Conservation (phyloP, 1,140 invertebrate genomes). For the Neodiprion lecontei region DNA sequence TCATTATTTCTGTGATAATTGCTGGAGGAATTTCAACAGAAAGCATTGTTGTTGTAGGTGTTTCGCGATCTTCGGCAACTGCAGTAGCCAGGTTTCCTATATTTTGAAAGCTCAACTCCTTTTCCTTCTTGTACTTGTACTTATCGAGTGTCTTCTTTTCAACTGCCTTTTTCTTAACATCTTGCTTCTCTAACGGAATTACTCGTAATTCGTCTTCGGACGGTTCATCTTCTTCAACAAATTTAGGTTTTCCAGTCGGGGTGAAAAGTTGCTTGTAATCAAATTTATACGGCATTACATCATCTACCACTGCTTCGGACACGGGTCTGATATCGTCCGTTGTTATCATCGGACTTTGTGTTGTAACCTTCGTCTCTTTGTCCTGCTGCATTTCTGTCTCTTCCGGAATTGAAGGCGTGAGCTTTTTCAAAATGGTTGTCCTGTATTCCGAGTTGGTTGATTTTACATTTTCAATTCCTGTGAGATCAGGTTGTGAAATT, state of each 20-base stretch:
- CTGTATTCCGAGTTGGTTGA: too few relatives aligned
- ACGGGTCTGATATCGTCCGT: conserved; percentile 52
- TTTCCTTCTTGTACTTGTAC: conserved; percentile 41
- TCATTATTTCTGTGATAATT: conserved; percentile 1
- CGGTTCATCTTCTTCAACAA: conserved; percentile 31
- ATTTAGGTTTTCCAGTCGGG: conserved; percentile 31
- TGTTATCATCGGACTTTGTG: conserved; percentile 14
- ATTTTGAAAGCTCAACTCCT: conserved; percentile 35
- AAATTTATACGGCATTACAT: conserved; percentile 42
- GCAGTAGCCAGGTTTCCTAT: conserved; percentile 19
- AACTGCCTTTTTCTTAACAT: conserved; percentile 28
- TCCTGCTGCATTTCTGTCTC: too few relatives aligned
- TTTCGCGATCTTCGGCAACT: conserved; percentile 25
- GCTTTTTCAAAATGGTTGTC: too few relatives aligned
- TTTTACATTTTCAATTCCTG: too few relatives aligned
- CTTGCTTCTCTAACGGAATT: conserved; percentile 45
- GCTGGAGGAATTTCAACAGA: conserved; percentile 3
- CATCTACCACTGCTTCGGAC: conserved; percentile 50
- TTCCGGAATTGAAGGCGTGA: too few relatives aligned
- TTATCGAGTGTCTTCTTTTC: conserved; percentile 38
- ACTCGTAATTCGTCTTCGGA: conserved; percentile 49
- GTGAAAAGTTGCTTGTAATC: conserved; percentile 39
- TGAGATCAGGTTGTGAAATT: neutral
- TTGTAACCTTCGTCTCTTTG: neutral
- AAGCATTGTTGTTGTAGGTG: neutral